Conservation (phyloP, 2,888 invertebrate genomes). For the Anarsia innoxiella region DNA sequence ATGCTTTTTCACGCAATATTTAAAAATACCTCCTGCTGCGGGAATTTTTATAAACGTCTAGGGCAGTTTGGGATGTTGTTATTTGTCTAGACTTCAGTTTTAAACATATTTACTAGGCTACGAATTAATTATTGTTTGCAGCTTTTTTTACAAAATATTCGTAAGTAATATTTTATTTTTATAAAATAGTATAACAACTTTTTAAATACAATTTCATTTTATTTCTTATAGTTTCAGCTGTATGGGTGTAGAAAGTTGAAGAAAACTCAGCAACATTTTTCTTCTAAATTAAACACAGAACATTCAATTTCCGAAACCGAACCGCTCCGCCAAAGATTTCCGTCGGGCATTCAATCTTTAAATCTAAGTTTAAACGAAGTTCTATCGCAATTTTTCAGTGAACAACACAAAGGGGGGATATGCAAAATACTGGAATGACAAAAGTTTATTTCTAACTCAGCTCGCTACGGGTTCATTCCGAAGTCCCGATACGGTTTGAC, state of each 20-base stretch:
- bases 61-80: too few species aligned
- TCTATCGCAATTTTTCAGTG: constrained; percentile 19
- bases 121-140: too few species aligned
- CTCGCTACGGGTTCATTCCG: constrained; percentile 49
- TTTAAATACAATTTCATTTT: too few species aligned
- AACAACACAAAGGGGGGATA: constrained; percentile 15
- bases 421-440: constrained; percentile 46
- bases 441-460: constrained; percentile 55
- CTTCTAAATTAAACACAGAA: constrained; percentile 5
- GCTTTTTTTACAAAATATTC: too few species aligned
- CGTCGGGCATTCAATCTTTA: constrained; percentile 8
- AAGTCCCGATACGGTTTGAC: constrained; percentile 67
- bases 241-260: background rate
- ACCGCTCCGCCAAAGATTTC: constrained; percentile 19
- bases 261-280: background rate
- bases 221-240: too few species aligned
- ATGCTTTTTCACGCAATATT: background rate
- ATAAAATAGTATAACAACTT: too few species aligned
- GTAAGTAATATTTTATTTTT: too few species aligned
- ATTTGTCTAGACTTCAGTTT: too few species aligned
- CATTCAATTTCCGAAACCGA: constrained; percentile 34
- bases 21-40: background rate
- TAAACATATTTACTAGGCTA: too few species aligned
- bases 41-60: background rate
- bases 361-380: constrained; percentile 18